Evolutionary conservation across 2,113 vertebrate genomes (phyloP).

Genomic region (Bujurquina vittata): DNA sequence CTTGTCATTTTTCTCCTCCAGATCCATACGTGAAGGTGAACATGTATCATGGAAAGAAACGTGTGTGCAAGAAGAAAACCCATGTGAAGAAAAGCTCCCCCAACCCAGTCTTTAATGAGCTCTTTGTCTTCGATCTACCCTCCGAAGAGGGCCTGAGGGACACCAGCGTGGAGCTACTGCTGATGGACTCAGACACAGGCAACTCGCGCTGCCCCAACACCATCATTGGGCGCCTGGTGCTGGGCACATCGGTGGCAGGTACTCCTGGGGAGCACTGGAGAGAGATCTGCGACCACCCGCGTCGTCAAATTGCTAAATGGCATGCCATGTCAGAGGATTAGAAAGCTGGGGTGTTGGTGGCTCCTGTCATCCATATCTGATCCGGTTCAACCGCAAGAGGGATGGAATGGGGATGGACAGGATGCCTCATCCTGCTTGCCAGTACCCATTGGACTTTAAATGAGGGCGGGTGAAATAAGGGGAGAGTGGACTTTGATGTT

Average conservation of each 20-base stretch:
- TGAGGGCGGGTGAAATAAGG: neutral
- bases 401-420: conserved; percentile 21
- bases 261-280: conserved; percentile 96
- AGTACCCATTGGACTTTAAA: conserved; percentile 58
- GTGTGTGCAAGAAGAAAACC: conserved; percentile 98
- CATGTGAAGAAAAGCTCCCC: conserved; percentile 97
- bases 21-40: conserved; percentile 98
- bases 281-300: conserved; percentile 96
- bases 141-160: conserved; percentile 90
- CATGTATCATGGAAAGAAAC: conserved; percentile 94
- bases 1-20: conserved; percentile 59
- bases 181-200: conserved; percentile 94
- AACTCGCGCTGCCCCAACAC: conserved; percentile 79
- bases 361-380: conserved; percentile 3
- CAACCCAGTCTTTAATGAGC: conserved; percentile 97
- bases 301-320: conserved; percentile 99
- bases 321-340: conserved; percentile 93
- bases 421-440: conserved; percentile 17
- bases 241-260: conserved; percentile 88
- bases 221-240: conserved; percentile 87
- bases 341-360: conserved; percentile 2
- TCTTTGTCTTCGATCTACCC: conserved; percentile 97
- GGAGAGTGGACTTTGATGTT: conserved; percentile 25
- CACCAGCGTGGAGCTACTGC: conserved; percentile 96
- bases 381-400: conserved; percentile 20